Evolutionary conservation across 2,888 invertebrate species (phyloP).

Genomic region (Synanthedon myopaeformis): DNA sequence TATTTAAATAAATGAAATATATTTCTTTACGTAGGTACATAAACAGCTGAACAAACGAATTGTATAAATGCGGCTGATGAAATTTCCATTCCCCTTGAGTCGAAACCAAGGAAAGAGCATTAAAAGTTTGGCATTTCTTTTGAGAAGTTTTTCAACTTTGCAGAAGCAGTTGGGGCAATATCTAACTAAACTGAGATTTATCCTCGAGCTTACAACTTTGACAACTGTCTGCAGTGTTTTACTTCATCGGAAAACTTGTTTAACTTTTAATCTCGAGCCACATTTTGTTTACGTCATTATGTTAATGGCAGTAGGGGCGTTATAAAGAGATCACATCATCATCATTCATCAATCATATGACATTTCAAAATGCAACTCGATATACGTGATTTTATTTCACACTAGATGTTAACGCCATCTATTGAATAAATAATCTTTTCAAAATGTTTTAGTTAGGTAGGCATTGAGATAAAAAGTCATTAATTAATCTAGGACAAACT

Average conservation of each 20-base stretch:
- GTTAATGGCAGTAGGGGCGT: background rate
- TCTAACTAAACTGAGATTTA: slow-evolving; percentile 53
- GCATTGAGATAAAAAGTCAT: no score
- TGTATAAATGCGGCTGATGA: slow-evolving; percentile 5
- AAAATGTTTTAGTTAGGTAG: no score
- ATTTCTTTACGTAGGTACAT: background rate
- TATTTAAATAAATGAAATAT: no score
- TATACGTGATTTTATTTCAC: no score
- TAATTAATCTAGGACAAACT: no score
- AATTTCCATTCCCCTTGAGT: slow-evolving; percentile 40
- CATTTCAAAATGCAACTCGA: no score
- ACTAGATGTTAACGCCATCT: no score
- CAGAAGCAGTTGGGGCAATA: slow-evolving; percentile 36
- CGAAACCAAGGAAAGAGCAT: slow-evolving; percentile 40
- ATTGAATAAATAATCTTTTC: no score
- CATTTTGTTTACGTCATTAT: slow-evolving; percentile 4
- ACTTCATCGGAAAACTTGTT: slow-evolving; percentile 35
- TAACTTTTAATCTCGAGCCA: slow-evolving; percentile 10
- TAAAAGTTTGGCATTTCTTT: slow-evolving; percentile 51
- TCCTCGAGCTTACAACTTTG: slow-evolving; percentile 42
- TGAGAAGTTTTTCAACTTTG: slow-evolving; percentile 35
- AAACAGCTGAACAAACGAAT: background rate
- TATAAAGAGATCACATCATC: no score
- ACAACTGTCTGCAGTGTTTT: slow-evolving; percentile 41
- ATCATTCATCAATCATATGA: no score